These are phyloP conservation scores for Buceros bicornis DNA, from an alignment of 2,797 vertebrate species.

Conservation along the genomic window DNA sequence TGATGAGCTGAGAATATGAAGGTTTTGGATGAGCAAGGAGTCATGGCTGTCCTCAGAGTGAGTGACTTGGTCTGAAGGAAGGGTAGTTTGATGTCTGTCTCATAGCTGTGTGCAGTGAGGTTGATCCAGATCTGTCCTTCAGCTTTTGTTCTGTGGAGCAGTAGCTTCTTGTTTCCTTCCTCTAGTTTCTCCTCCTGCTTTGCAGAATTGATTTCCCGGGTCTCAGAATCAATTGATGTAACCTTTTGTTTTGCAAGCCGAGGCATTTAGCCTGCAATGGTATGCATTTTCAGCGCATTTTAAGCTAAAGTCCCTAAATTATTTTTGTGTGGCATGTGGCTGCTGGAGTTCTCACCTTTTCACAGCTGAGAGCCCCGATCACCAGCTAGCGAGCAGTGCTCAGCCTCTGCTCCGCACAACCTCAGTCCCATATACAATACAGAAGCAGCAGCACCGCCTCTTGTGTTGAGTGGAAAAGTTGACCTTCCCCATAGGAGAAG, in stretches of 20 bases:
- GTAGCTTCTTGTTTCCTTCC: neutral
- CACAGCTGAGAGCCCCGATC: neutral
- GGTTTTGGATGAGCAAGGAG: neutral
- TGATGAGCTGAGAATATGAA: neutral
- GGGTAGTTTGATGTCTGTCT: neutral
- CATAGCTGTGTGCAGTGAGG: neutral
- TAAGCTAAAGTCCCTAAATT: neutral
- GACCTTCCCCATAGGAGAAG: neutral
- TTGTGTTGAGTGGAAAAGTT: neutral
- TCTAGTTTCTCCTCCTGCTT: neutral
- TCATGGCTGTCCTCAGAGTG: fast-evolving
- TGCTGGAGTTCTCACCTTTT: neutral
- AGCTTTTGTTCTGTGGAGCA: neutral
- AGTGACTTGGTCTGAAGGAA: neutral
- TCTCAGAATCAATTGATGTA: neutral
- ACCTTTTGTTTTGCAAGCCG: neutral
- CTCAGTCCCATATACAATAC: fast-evolving
- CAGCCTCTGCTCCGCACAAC: neutral
- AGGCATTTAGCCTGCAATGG: neutral
- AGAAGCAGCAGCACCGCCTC: neutral
- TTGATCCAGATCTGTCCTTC: neutral
- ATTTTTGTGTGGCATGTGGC: neutral
- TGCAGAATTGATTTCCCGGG: neutral
- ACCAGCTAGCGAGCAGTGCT: neutral
- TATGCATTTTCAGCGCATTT: neutral